Percentiles rank a stretch among this genome's conserved stretches.
Evolutionary conservation across 2,113 vertebrate species (phyloP).

Genomic region (Saimiri boliviensis): DNA sequence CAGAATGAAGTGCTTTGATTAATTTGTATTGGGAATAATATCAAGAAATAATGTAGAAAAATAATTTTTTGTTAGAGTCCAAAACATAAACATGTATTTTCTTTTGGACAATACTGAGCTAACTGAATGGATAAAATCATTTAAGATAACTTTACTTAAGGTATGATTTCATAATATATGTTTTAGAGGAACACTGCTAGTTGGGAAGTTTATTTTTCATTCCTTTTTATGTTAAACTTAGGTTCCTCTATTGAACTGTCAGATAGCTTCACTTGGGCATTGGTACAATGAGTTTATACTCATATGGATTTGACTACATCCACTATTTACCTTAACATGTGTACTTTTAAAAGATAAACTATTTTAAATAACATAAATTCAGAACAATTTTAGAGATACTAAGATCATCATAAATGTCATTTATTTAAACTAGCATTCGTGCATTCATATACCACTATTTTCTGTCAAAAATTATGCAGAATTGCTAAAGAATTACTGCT

Average conservation of each 20-base stretch:
- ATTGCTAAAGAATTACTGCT: neutral
- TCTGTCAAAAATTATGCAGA: conserved; percentile 46
- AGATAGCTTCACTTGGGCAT: conserved; percentile 50
- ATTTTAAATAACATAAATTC: neutral
- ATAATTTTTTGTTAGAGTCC: conserved; percentile 23
- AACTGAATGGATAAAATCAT: neutral
- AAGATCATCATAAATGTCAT: neutral
- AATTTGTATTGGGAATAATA: neutral
- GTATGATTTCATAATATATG: neutral
- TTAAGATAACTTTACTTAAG: neutral
- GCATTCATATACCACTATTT: conserved; percentile 5
- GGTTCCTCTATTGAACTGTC: neutral
- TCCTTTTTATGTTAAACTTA: conserved; percentile 31
- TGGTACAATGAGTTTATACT: neutral
- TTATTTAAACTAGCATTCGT: conserved; percentile 12
- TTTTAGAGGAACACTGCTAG: neutral
- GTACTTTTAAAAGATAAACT: neutral
- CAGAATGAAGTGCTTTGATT: conserved; percentile 52
- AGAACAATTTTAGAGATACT: neutral
- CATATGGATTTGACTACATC: conserved; percentile 21
- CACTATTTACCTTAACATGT: neutral
- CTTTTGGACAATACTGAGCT: neutral
- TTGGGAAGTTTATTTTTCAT: conserved; percentile 16
- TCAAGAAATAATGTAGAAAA: conserved; percentile 2
- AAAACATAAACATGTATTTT: neutral